Conservation (phyloP, 2,113 vertebrate genomes). For the Nestor notabilis region DNA sequence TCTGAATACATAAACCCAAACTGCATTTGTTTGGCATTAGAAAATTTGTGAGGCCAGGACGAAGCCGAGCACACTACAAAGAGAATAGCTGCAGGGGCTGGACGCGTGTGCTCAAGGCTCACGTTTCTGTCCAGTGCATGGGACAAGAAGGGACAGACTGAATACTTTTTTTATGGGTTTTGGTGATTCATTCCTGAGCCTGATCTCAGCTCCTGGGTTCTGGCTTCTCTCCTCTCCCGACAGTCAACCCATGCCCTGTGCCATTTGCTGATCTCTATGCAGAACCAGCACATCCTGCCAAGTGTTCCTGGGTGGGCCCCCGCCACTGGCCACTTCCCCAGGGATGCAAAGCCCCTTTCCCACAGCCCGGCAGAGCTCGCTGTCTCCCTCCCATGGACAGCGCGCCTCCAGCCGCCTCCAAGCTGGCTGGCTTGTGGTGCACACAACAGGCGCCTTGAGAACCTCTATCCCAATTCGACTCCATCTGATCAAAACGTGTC, state of each 20-base stretch:
- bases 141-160: background rate
- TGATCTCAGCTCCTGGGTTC: background rate
- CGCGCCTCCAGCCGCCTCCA: background rate
- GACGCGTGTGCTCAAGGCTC: background rate
- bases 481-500: background rate
- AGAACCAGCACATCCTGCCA: background rate
- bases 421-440: background rate
- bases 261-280: fast-evolving
- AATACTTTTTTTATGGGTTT: background rate
- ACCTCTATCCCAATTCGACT: background rate
- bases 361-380: background rate
- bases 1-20: background rate
- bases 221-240: background rate
- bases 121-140: background rate
- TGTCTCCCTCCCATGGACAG: background rate
- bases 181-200: background rate
- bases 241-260: background rate
- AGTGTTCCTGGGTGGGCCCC: background rate
- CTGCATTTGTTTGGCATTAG: constrained; percentile 25
- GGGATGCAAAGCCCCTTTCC: background rate
- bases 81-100: background rate
- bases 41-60: background rate
- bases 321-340: fast-evolving
- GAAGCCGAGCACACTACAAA: background rate
- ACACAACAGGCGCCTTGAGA: background rate